These are phyloP conservation scores for Fissipunctia ypsillon DNA, from an alignment of 2,888 invertebrate species.

Conservation along the genomic window DNA sequence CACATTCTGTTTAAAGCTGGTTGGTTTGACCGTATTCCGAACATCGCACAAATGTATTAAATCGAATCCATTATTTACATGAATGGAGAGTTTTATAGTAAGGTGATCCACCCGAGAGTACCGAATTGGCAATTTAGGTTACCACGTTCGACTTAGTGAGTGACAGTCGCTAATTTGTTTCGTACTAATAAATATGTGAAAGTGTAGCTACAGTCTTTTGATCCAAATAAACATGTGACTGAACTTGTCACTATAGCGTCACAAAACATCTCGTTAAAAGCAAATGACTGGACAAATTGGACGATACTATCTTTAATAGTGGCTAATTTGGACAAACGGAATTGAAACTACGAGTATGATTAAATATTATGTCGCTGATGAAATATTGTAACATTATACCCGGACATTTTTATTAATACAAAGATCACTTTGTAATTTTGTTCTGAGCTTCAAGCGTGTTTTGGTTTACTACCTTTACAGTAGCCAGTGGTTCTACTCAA, in stretches of 20 bases:
- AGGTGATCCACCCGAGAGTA: conserved; percentile 25
- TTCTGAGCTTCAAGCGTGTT: not conserved
- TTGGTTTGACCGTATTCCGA: conserved; percentile 40
- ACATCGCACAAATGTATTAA: conserved; percentile 31
- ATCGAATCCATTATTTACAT: conserved; percentile 33
- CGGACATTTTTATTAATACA: not conserved
- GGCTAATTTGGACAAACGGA: conserved; percentile 55
- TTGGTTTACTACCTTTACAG: too few species aligned
- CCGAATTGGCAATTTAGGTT: conserved; percentile 50
- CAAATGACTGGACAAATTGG: conserved; percentile 63
- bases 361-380: conserved; percentile 50
- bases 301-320: conserved; percentile 40
- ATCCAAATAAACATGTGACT: conserved; percentile 60
- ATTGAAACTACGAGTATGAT: conserved; percentile 56
- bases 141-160: conserved; percentile 12
- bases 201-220: conserved; percentile 61
- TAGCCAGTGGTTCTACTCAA: not conserved
- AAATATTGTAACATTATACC: conserved; percentile 20
- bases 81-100: conserved; percentile 32
- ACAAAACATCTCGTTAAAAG: conserved; percentile 57
- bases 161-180: conserved; percentile 50
- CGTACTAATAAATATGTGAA: conserved; percentile 53
- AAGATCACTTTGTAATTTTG: not conserved
- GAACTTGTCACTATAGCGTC: conserved; percentile 44
- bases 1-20: conserved; percentile 44